These are phyloP conservation scores for Pterostichus niger DNA, from an alignment of 2,888 invertebrate species.

Conservation along the genomic window DNA sequence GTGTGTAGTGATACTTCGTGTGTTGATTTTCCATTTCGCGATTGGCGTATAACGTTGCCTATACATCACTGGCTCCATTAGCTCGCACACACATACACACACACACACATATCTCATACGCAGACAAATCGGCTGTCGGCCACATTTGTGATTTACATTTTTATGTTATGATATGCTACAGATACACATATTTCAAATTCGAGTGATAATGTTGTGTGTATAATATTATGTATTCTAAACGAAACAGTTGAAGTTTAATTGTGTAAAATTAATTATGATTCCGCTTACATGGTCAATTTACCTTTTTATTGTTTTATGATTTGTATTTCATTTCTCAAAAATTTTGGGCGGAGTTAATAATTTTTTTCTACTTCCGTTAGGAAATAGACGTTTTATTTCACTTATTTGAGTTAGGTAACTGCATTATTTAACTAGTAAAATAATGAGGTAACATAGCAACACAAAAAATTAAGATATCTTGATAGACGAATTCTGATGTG, in stretches of 20 bases:
- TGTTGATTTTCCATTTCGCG: conserved; percentile 31
- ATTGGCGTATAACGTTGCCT: neutral
- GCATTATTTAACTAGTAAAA: too few species aligned
- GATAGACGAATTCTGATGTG: too few species aligned
- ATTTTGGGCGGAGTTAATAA: too few species aligned
- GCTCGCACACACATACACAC: conserved; percentile 15
- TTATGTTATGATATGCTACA: conserved; percentile 4
- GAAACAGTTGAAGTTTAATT: too few species aligned
- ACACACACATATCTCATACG: neutral
- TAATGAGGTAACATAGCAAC: too few species aligned
- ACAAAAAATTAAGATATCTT: too few species aligned
- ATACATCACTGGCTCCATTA: conserved; percentile 34
- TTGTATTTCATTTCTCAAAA: neutral
- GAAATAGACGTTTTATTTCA: too few species aligned
- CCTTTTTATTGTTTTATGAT: neutral
- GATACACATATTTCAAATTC: neutral
- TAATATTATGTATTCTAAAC: conserved; percentile 32
- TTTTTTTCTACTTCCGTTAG: too few species aligned
- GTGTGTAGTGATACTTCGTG: neutral
- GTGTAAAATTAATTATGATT: too few species aligned
- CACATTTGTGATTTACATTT: conserved; percentile 17
- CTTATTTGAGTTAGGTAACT: too few species aligned
- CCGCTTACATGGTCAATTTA: too few species aligned
- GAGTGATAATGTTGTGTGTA: neutral
- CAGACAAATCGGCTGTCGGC: neutral